Percentiles rank a stretch among this genome's conserved stretches.
phyloP scores from a whole-genome alignment of 92 coral and sea anemone species.

The Epizoanthus scotinus region DNA sequence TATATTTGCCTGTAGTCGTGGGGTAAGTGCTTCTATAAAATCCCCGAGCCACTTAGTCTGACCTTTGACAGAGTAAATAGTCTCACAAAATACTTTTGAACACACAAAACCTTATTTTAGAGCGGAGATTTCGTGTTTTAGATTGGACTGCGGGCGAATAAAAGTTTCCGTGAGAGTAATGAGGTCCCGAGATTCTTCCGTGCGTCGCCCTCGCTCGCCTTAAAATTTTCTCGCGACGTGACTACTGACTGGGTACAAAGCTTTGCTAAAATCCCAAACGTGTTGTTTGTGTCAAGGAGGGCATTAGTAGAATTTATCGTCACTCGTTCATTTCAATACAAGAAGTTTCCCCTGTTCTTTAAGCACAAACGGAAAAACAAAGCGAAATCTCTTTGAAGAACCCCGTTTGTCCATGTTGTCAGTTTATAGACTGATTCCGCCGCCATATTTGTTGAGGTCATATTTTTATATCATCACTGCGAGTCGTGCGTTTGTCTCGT shows the following conservation, averaged over 20 bases:
- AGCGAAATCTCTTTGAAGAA: constrained; percentile 1
- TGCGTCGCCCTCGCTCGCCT: constrained; percentile 6
- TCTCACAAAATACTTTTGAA: constrained; percentile 2
- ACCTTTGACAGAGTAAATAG: constrained; percentile 35
- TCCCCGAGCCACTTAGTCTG: constrained; percentile 4
- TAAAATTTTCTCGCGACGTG: constrained; percentile 7
- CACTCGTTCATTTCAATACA: constrained; percentile 1
- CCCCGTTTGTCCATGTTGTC: constrained; percentile 10
- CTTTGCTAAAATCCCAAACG: constrained; percentile 23
- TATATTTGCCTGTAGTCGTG: constrained; percentile 5
- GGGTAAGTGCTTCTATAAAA: constrained; percentile 17
- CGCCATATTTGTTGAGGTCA: constrained; percentile 41
- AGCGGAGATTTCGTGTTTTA: constrained; percentile 7
- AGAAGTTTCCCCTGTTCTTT: background rate
- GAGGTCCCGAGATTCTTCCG: constrained; percentile 36
- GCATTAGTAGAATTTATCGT: background rate
- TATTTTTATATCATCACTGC: constrained; percentile 20
- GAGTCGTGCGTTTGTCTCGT: constrained; percentile 9
- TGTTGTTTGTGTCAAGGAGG: constrained; percentile 17
- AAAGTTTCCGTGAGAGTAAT: constrained; percentile 39
- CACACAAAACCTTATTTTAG: background rate
- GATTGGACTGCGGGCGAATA: constrained; percentile 5
- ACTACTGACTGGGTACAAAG: constrained; percentile 24
- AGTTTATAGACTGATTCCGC: constrained; percentile 24
- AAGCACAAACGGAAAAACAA: constrained; percentile 8